A percentile compares a stretch with the other conserved stretches of the same genome.
Evolutionary conservation across 2,113 vertebrate genomes (phyloP).

Genomic region (Sylvia atricapilla): DNA sequence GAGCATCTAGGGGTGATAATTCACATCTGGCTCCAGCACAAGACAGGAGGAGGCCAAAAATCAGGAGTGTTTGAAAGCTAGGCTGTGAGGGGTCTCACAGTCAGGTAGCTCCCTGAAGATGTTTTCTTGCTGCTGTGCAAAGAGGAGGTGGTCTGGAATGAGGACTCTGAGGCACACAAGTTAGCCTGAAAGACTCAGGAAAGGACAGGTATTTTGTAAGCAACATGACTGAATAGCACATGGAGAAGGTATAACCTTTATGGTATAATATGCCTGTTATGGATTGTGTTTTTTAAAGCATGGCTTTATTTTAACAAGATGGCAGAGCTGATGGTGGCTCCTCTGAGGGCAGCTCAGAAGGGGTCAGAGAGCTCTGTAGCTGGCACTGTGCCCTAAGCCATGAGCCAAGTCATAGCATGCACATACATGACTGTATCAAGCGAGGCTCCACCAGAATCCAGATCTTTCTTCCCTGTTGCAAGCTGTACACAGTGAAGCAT

Average conservation of each 20-base stretch:
- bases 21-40: not conserved
- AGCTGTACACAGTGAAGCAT: not conserved
- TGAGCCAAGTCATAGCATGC: not conserved
- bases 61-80: not conserved
- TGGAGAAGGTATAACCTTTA: not conserved
- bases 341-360: not conserved
- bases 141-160: not conserved
- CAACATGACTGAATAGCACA: not conserved
- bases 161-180: not conserved
- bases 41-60: not conserved
- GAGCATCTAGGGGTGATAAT: not conserved
- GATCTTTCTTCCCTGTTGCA: not conserved
- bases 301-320: not conserved
- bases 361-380: not conserved
- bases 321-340: not conserved
- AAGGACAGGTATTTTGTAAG: not conserved
- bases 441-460: accelerated
- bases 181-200: not conserved
- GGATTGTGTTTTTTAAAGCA: not conserved
- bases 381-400: not conserved
- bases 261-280: not conserved
- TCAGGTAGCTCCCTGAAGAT: not conserved
- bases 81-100: accelerated
- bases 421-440: accelerated
- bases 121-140: not conserved